A percentile compares a stretch with the other conserved stretches of the same genome.
These are phyloP conservation scores for Plecotus auritus DNA, from an alignment of 2,113 vertebrate species.

Conservation along the genomic window DNA sequence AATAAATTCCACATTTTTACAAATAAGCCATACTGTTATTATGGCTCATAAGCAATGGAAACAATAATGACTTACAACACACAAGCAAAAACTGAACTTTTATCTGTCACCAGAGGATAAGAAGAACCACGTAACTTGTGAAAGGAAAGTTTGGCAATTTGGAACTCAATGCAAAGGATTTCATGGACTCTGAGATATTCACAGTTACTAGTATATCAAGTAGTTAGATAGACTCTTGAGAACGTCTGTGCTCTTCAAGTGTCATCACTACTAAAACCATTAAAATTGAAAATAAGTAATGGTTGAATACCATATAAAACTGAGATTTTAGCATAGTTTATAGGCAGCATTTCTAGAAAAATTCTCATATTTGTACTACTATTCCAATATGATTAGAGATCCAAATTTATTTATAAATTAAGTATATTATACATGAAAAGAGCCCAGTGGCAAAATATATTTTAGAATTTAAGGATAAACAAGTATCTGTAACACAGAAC, in stretches of 20 bases:
- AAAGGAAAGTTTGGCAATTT: background rate
- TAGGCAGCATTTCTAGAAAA: background rate
- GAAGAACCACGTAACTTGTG: background rate
- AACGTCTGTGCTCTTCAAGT: background rate
- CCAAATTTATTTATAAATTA: background rate
- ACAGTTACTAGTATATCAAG: background rate
- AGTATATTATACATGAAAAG: background rate
- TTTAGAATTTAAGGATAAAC: background rate
- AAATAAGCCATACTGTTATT: background rate
- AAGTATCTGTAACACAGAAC: background rate
- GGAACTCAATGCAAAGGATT: background rate
- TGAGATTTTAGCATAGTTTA: background rate
- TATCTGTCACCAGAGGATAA: background rate
- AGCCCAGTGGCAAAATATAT: background rate
- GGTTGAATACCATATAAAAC: background rate
- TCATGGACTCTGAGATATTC: background rate
- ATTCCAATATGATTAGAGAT: background rate
- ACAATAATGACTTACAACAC: background rate
- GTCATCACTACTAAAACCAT: background rate
- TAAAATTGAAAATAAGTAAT: background rate
- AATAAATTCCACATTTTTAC: background rate
- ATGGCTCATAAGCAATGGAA: background rate
- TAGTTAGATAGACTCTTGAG: background rate
- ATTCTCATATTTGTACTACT: background rate
- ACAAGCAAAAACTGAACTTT: background rate